Base-by-base conservation (phyloP, 2,113 vertebrate genomes). In the Cynoglossus semilaevis region DNA sequence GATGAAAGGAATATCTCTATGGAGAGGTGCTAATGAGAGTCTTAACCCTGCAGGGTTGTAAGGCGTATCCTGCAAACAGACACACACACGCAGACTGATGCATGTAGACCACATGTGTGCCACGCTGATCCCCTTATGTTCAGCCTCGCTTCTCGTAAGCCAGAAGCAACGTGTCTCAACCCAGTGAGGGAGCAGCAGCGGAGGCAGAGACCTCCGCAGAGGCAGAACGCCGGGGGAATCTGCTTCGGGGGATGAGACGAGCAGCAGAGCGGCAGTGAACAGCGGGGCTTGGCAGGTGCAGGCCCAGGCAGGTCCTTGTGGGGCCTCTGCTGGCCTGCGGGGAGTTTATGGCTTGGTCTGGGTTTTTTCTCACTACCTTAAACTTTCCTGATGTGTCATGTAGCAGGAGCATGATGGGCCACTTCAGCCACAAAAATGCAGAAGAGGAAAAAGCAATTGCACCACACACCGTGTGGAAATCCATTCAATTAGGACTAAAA, bases 241-340 rank as follows among this genome's bases (percentile, higher is more conserved):
- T 66, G 85, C 86, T 87, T 80, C 87, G 76, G 87, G 85, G 79
- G 69, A 64, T 16, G 67, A 82, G 76, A 60, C 60, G 0, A 60
- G 79, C 73, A 55, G 64, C 68, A 42, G 58, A 80, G 78, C 72
- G 58, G 74, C 67, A 74, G 78, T 48, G 53, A 85, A 61, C 74
- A 65, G 79, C 72, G 58, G 84, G 82, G 82, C 82, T 88, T 81
- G 84, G 84, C 87, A 89, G 85, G 88, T 86, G 88, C 85, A 48
- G 84, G 90, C 83, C 82, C 64, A 18, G 80, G 79, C 89, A 89
- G 65, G 89, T 83, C 72, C 16, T 57, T 6, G 51, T 45, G 73
- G 81, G 88, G 85, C 89, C 88, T 87, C 86, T 79, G 53, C 51
- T 80, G 79, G 70, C 81, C 85, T 51, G 22, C 15, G 66, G 63